Evolutionary conservation across 2,113 vertebrate genomes (phyloP).

Genomic region (Melanostigma gelatinosum): DNA sequence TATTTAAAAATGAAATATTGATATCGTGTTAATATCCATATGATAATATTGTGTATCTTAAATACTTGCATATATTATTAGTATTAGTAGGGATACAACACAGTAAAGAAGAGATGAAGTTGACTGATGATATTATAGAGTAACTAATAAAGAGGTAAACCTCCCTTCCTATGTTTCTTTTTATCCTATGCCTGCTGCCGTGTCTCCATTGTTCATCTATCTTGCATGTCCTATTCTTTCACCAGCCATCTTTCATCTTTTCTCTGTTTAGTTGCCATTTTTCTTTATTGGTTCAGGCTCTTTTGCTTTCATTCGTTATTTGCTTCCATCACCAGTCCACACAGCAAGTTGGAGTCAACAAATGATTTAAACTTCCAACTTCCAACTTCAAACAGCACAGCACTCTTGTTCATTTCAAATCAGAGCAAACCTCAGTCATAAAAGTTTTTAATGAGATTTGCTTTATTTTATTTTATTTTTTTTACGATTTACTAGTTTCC

Average conservation of each 20-base stretch:
- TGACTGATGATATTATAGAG: background rate
- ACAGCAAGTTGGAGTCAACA: slow-evolving; percentile 32
- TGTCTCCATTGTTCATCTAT: background rate
- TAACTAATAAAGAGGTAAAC: background rate
- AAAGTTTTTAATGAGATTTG: slow-evolving; percentile 42
- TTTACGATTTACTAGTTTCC: slow-evolving; percentile 42
- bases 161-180: background rate
- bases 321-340: background rate
- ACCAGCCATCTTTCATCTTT: background rate
- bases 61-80: no score
- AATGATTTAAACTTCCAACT: slow-evolving; percentile 26
- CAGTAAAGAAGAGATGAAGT: no score
- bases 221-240: background rate
- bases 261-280: background rate
- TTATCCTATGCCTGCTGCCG: background rate
- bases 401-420: slow-evolving; percentile 36
- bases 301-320: slow-evolving; percentile 18
- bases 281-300: background rate
- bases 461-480: background rate
- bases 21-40: no score
- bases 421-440: slow-evolving; percentile 39
- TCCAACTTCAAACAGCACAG: slow-evolving; percentile 39
- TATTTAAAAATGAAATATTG: no score
- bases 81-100: no score
- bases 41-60: no score